Evolutionary conservation across 2,797 vertebrate species (phyloP).

Genomic region (Pseudochaenichthys georgianus): DNA sequence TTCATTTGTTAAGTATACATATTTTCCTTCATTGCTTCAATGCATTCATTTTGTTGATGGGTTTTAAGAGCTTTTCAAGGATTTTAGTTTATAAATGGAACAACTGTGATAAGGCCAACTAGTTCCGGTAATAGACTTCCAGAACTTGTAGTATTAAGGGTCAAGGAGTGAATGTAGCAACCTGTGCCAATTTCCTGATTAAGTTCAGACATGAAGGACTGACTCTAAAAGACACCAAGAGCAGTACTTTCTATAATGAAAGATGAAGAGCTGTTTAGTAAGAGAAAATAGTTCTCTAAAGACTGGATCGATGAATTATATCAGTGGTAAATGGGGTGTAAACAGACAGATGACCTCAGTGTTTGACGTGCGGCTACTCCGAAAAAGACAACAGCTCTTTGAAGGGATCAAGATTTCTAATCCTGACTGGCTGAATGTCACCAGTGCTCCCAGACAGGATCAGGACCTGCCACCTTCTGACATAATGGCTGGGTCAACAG

Average conservation of each 20-base stretch:
- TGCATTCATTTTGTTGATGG: not conserved
- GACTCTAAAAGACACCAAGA: not conserved
- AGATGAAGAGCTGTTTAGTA: not conserved
- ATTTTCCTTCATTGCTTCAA: not conserved
- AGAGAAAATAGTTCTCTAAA: conserved; percentile 5
- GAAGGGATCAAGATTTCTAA: conserved; percentile 73
- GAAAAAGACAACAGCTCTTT: conserved; percentile 60
- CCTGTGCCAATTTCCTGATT: conserved; percentile 22
- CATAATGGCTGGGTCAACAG: conserved; percentile 45
- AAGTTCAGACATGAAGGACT: conserved; percentile 15
- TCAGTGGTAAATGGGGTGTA: conserved; percentile 7
- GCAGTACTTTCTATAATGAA: not conserved
- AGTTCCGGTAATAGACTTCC: conserved; percentile 11
- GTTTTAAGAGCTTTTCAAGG: not conserved
- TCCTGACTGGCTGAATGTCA: conserved; percentile 69
- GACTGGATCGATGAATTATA: not conserved
- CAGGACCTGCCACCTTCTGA: conserved; percentile 45
- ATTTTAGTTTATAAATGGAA: conserved; percentile 13
- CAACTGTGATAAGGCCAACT: not conserved
- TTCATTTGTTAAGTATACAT: not conserved
- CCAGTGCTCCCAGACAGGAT: conserved; percentile 57
- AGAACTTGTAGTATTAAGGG: conserved; percentile 12
- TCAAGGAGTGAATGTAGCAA: conserved; percentile 2
- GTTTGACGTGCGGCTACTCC: conserved; percentile 32
- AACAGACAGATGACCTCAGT: conserved; percentile 35